Conservation (phyloP, 2,113 vertebrate genomes). For the Seriola quinqueradiata region DNA sequence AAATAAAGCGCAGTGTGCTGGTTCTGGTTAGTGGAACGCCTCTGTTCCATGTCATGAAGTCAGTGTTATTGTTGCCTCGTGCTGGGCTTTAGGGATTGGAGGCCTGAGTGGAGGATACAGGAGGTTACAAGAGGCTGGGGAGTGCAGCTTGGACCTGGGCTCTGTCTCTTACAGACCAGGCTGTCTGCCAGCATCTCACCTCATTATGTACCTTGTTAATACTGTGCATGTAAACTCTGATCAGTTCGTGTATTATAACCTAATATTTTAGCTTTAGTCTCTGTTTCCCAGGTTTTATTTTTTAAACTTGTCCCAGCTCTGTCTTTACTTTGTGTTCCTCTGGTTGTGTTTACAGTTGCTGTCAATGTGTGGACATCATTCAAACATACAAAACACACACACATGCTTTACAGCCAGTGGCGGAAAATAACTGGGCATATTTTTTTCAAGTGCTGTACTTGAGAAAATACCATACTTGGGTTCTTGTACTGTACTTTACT, state of each 20-base stretch:
- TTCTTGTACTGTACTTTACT: background rate
- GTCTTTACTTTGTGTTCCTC: conserved; percentile 6
- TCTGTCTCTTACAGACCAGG: background rate
- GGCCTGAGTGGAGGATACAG: conserved; percentile 8
- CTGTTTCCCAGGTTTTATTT: background rate
- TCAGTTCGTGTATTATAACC: background rate
- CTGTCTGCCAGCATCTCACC: background rate
- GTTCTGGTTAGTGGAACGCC: conserved; percentile 32
- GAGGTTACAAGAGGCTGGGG: conserved; percentile 21
- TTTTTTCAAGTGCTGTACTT: background rate
- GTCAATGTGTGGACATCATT: background rate
- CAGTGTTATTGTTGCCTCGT: conserved; percentile 49
- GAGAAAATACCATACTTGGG: background rate
- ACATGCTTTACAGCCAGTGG: background rate
- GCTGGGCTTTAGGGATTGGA: conserved; percentile 16
- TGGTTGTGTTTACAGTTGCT: conserved; percentile 1
- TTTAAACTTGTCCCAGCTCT: conserved; percentile 6
- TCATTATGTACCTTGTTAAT: conserved; percentile 13
- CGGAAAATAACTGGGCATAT: background rate
- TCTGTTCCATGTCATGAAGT: conserved; percentile 33
- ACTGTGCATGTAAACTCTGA: background rate
- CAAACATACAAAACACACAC: background rate
- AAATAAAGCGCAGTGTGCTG: conserved; percentile 40
- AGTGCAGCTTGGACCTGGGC: conserved; percentile 25
- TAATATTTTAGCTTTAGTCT: background rate